These are phyloP conservation scores for Columba livia DNA, from an alignment of 2,113 vertebrate genomes.

Conservation along the genomic window DNA sequence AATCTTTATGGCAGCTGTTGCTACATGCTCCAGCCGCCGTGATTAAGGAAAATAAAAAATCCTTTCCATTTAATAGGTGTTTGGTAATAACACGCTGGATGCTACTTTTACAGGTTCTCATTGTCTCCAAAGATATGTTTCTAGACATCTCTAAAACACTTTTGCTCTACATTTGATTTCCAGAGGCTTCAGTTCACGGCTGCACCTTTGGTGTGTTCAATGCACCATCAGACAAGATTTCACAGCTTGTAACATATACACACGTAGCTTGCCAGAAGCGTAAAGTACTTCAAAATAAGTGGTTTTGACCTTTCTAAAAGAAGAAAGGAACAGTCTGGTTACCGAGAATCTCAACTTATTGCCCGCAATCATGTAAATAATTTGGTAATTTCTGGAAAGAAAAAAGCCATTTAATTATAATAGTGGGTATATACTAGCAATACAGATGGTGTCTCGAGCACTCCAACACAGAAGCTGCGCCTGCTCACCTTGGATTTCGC, in stretches of 20 bases:
- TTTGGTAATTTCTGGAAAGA: not conserved
- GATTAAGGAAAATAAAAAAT: constrained; percentile 18
- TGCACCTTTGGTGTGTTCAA: not conserved
- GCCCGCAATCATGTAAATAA: not conserved
- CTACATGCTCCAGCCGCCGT: not conserved
- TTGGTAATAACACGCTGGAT: not conserved
- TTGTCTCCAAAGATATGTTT: not conserved
- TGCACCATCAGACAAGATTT: not conserved
- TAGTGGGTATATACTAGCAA: not conserved
- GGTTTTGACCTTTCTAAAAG: not conserved
- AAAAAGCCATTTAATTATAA: not conserved
- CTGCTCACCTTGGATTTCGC: constrained; percentile 86
- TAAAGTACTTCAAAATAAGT: not conserved
- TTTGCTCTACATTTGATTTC: not conserved
- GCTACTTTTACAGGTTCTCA: not conserved
- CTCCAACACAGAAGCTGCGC: not conserved
- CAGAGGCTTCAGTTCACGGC: not conserved
- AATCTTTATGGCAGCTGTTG: not conserved
- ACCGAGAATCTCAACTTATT: not conserved
- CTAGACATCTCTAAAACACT: not conserved
- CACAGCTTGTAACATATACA: not conserved
- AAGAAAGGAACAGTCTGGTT: not conserved
- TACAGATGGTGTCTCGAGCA: not conserved
- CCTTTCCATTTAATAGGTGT: not conserved
- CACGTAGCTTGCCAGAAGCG: not conserved